Percentiles rank a stretch among this genome's conserved stretches.
Evolutionary conservation across 2,113 vertebrate species (phyloP).

Genomic region (Dendropsophus ebraccatus): DNA sequence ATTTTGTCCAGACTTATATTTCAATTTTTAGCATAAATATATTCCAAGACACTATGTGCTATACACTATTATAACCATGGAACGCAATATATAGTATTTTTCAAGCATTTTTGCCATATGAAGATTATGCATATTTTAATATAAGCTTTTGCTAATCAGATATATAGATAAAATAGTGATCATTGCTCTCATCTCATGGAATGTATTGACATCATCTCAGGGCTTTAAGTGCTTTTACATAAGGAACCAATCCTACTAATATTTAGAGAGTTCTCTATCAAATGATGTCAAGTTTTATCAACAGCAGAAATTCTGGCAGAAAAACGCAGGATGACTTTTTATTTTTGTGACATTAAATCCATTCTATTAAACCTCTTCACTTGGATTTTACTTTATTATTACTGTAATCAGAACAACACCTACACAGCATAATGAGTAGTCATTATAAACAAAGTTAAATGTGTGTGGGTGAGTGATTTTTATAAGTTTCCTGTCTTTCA

Average conservation of each 20-base stretch:
- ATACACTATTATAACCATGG: neutral
- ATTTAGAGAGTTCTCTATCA: conserved; percentile 46
- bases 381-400: conserved; percentile 54
- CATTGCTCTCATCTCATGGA: neutral
- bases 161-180: neutral
- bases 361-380: conserved; percentile 56
- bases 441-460: conserved; percentile 58
- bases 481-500: conserved; percentile 49
- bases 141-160: neutral
- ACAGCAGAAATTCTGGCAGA: conserved; percentile 11
- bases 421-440: conserved; percentile 55
- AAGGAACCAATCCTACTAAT: conserved; percentile 45
- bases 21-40: no score
- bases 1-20: no score
- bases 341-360: conserved; percentile 50
- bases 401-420: conserved; percentile 57
- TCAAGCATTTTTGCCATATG: neutral
- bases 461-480: conserved; percentile 49
- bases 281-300: conserved; percentile 43
- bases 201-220: conserved; percentile 18
- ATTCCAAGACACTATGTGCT: neutral
- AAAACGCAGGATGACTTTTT: conserved; percentile 25
- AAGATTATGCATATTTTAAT: neutral
- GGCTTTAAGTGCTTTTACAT: conserved; percentile 38
- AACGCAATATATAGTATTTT: neutral